These are phyloP conservation scores for Argyra leucocephala DNA, from an alignment of 2,888 invertebrate species.

Conservation along the genomic window DNA sequence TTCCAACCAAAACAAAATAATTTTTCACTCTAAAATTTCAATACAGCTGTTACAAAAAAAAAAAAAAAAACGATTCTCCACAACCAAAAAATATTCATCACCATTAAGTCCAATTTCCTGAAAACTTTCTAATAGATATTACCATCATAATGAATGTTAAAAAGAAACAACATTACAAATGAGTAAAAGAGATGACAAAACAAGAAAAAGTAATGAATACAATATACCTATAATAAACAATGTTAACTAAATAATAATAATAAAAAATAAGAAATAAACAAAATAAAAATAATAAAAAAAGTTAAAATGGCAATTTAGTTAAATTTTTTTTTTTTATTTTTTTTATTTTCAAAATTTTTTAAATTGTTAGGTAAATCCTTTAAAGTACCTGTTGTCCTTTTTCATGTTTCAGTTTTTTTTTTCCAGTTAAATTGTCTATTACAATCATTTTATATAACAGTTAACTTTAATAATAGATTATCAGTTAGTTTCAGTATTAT, in stretches of 20 bases:
- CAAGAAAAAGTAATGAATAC: neutral
- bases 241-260: neutral
- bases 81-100: constrained; percentile 6
- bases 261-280: neutral
- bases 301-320: neutral
- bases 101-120: constrained; percentile 6
- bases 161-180: neutral
- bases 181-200: neutral
- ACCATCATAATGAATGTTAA: neutral
- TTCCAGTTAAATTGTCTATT: too few relatives aligned
- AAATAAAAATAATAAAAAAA: neutral
- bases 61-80: too few relatives aligned
- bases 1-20: neutral
- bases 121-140: constrained; percentile 3
- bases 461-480: too few relatives aligned
- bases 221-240: too few relatives aligned
- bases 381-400: too few relatives aligned
- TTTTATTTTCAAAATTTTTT: too few relatives aligned
- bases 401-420: too few relatives aligned
- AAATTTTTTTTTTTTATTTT: too few relatives aligned
- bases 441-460: too few relatives aligned
- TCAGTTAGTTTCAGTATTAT: too few relatives aligned
- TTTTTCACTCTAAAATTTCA: neutral
- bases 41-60: neutral
- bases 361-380: too few relatives aligned